These are phyloP conservation scores for Garra rufa DNA, from an alignment of 2,113 vertebrate genomes.

Conservation along the genomic window DNA sequence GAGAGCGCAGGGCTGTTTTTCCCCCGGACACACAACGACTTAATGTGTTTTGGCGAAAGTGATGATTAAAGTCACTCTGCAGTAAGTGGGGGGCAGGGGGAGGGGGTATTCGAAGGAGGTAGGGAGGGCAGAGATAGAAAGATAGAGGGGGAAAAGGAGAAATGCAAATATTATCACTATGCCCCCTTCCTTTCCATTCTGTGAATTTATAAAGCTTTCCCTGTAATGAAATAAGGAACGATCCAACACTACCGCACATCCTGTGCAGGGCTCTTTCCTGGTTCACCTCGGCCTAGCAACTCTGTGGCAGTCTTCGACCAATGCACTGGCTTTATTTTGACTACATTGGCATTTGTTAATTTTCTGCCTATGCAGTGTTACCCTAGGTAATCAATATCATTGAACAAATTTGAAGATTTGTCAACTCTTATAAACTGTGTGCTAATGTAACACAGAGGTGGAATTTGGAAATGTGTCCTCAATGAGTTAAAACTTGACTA, in stretches of 20 bases:
- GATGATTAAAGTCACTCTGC: constrained; percentile 80
- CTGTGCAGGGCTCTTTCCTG: constrained; percentile 47
- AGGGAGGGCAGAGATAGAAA: constrained; percentile 61
- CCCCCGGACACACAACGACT: constrained; percentile 71
- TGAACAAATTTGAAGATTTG: constrained; percentile 47
- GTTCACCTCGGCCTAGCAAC: constrained; percentile 31
- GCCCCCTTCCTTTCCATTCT: constrained; percentile 70
- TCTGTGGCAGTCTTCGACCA: constrained; percentile 30
- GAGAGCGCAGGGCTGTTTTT: constrained; percentile 55
- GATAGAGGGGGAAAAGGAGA: constrained; percentile 60
- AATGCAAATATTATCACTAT: constrained; percentile 77
- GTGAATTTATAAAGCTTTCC: constrained; percentile 78
- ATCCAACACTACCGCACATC: constrained; percentile 64
- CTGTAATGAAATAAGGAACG: constrained; percentile 78
- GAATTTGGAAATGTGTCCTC: constrained; percentile 34
- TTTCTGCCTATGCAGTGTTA: constrained; percentile 31
- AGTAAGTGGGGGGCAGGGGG: constrained; percentile 64
- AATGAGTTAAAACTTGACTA: constrained; percentile 42
- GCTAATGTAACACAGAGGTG: constrained; percentile 36
- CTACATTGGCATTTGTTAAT: constrained; percentile 32
- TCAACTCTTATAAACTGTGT: constrained; percentile 43
- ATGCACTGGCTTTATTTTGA: not conserved
- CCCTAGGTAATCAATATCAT: constrained; percentile 52
- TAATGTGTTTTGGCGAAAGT: constrained; percentile 81
- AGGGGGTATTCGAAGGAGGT: constrained; percentile 48